Evolutionary conservation across 35 echinoderm and acorn worm genomes (phyloP).

Genomic region (Heliocidaris erythrogramma): DNA sequence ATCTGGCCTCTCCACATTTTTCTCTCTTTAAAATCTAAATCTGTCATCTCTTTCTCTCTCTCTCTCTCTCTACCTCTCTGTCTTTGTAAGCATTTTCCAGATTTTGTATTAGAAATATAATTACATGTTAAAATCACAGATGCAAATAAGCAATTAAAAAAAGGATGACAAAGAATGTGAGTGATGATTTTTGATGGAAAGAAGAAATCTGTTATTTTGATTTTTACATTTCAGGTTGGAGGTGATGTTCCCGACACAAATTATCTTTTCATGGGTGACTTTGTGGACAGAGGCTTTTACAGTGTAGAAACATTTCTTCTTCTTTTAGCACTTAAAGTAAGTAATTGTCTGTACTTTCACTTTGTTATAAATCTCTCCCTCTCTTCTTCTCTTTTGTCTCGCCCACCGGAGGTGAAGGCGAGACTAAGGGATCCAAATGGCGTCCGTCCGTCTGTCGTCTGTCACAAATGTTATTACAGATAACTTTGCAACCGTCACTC

Average conservation of each 20-base stretch:
- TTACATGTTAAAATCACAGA: too few species aligned
- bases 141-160: too few species aligned
- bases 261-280: slow-evolving; percentile 99
- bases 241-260: slow-evolving; percentile 99
- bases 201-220: not conserved
- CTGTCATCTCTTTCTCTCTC: not conserved
- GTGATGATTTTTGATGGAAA: too few species aligned
- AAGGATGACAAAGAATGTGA: too few species aligned
- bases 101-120: not conserved
- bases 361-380: not conserved
- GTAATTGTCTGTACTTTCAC: not conserved
- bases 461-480: too few species aligned
- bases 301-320: slow-evolving; percentile 99
- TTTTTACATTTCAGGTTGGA: slow-evolving; percentile 73
- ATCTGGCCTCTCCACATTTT: too few species aligned
- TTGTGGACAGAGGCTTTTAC: slow-evolving; percentile 99
- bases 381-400: not conserved
- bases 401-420: too few species aligned
- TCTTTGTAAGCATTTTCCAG: not conserved
- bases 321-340: slow-evolving; percentile 97
- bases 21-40: not conserved
- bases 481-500: too few species aligned
- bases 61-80: not conserved
- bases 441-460: too few species aligned
- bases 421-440: too few species aligned